Conservation (phyloP, 2,888 invertebrate species). For the Caenorhabditis sinica region DNA sequence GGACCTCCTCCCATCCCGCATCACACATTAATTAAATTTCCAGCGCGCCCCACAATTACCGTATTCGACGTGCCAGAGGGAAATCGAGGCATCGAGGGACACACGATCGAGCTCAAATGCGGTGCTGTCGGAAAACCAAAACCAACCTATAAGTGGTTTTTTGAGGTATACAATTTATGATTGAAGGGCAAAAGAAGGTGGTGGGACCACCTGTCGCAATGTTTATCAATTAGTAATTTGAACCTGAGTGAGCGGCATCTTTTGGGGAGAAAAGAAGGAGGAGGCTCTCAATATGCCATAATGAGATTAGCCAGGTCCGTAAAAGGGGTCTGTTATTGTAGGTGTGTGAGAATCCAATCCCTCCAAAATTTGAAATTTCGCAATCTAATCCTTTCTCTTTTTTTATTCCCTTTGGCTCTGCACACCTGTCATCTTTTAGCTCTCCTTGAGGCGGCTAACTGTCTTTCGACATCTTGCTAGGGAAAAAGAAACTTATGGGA, state of each 20-base stretch:
- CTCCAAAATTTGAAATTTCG: background rate
- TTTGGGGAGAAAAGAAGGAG: background rate
- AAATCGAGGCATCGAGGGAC: conserved; percentile 75
- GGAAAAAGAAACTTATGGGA: background rate
- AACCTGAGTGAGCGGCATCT: conserved; percentile 37
- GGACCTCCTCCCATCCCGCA: background rate
- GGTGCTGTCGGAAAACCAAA: conserved; percentile 78
- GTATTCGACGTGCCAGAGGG: conserved; percentile 75
- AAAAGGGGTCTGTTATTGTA: background rate
- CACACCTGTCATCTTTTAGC: conserved; percentile 28
- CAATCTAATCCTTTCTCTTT: background rate
- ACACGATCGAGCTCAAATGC: conserved; percentile 76
- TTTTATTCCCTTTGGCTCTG: background rate
- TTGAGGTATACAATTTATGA: conserved; percentile 65
- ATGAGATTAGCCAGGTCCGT: conserved; percentile 22
- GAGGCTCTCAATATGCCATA: conserved; percentile 22
- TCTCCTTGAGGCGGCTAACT: conserved; percentile 23
- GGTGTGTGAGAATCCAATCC: background rate
- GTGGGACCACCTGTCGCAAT: conserved; percentile 37
- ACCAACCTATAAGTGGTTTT: conserved; percentile 79
- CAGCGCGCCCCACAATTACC: conserved; percentile 77
- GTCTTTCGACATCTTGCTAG: conserved; percentile 7
- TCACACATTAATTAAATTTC: conserved; percentile 51
- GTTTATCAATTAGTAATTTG: conserved; percentile 55
- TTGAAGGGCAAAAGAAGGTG: background rate